Conservation (phyloP, 1,140 invertebrate species). For the Eupristina koningsbergeri region DNA sequence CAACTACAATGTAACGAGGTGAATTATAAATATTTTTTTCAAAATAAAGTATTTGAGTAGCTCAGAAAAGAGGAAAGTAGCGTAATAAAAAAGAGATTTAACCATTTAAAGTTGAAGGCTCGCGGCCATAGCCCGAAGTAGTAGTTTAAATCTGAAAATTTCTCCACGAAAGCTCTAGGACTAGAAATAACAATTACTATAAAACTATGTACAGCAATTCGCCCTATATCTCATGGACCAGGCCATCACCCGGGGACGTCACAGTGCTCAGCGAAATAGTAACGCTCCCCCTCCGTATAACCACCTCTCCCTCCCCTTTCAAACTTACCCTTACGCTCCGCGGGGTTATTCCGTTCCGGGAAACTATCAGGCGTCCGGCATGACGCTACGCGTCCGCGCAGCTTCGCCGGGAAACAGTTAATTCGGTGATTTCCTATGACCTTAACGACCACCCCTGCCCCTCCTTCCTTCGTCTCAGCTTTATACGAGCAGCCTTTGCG, state of each 20-base stretch:
- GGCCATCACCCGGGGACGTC: background rate
- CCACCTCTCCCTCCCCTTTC: background rate
- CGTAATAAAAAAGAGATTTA: background rate
- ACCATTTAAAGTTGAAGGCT: background rate
- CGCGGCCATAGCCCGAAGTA: background rate
- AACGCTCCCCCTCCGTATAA: background rate
- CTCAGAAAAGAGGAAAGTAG: background rate
- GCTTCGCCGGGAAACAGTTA: slow-evolving; percentile 54
- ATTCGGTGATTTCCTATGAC: slow-evolving; percentile 56
- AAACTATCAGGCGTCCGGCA: slow-evolving; percentile 51
- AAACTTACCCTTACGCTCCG: background rate
- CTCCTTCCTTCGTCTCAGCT: background rate
- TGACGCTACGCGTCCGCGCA: slow-evolving; percentile 33
- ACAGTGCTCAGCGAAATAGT: background rate
- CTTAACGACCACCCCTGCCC: slow-evolving; percentile 46
- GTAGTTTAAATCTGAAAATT: background rate
- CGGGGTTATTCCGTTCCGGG: slow-evolving; percentile 41
- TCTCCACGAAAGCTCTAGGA: background rate
- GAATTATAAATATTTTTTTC: background rate
- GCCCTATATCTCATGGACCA: background rate
- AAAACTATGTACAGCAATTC: background rate
- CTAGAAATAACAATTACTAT: background rate
- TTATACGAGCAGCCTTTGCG: background rate
- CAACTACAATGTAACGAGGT: background rate
- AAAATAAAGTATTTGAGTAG: background rate